Base-by-base conservation (phyloP, 2,113 vertebrate species). In the Petrocephalus microphthalmus region DNA sequence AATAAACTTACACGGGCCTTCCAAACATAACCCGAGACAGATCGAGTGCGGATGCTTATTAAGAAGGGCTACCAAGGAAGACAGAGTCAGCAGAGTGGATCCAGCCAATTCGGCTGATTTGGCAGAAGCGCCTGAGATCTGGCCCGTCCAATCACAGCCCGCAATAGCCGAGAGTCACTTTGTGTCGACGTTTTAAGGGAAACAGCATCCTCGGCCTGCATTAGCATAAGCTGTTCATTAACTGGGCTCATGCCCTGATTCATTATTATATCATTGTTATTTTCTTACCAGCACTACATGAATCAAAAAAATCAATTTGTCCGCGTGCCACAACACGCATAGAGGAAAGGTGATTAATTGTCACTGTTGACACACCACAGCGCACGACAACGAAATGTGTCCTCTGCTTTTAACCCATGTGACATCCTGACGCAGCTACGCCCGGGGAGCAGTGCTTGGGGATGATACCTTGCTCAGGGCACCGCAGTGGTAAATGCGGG, bases 1-100 rank as follows among this genome's bases (percentile, higher is more conserved):
- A 93, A 95, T 93, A 93, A 95, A 94, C 90, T 88, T 92, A 91
- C 89, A 92, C 92, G 89, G 57, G 64, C 85, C 88, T 20, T 84
- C 91, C 94, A 94, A 93, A 94, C 93, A 94, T 94, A 95, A 92
- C 90, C 52, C 82, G 33, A 71, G 47, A 0, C 54, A 87, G 88
- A 92, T 90, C 88, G 86, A 86, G 84, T 89, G 81, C 47, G 49
- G 88, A 49, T 45, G n/a, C 37, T 71, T 17, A 37, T 52, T 49
- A 88, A 56, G 52, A 25, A 87, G 54, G 83, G 67, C 84, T 33
- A 84, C 8, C 51, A 51, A 37, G 4, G 25, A 71, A 82, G 29
- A 51, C 89, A 71, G 0, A 15, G 13, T 53, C 7, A 64, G 22
- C 13, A 64, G 22, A 5, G 57, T 5, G 5, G 22, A 15, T 20